phyloP scores from a whole-genome alignment of 2,113 vertebrate species.

The Garra rufa region DNA sequence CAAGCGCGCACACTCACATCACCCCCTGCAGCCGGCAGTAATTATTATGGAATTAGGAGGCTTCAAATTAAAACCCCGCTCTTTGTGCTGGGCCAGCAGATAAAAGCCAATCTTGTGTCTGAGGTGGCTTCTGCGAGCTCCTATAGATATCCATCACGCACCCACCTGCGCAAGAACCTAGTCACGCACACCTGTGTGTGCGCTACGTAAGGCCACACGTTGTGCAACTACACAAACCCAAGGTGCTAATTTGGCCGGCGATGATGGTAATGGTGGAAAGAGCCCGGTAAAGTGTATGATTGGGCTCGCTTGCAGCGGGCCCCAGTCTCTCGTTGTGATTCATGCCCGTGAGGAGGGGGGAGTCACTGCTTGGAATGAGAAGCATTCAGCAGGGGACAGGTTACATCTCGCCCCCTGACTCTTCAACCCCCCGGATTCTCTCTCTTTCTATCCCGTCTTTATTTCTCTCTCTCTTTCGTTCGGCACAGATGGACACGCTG shows the following conservation, averaged over 20 bases:
- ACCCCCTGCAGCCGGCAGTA: constrained; percentile 74
- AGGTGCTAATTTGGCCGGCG: constrained; percentile 47
- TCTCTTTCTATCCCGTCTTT: constrained; percentile 31
- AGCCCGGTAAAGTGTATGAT: constrained; percentile 14
- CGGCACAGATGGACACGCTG: constrained; percentile 53
- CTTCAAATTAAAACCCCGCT: constrained; percentile 64
- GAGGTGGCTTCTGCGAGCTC: constrained; percentile 20
- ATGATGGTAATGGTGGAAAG: constrained; percentile 44
- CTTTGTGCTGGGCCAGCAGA: constrained; percentile 67
- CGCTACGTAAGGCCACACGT: neutral
- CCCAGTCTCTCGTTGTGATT: constrained; percentile 58
- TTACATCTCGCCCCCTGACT: constrained; percentile 62
- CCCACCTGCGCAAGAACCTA: constrained; percentile 7
- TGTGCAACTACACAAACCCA: constrained; percentile 48
- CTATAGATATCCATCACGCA: constrained; percentile 36
- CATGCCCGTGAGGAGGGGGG: constrained; percentile 49
- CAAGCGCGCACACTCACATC: constrained; percentile 56
- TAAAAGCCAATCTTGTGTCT: constrained; percentile 63
- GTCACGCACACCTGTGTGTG: constrained; percentile 1
- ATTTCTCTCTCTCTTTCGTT: constrained; percentile 9
- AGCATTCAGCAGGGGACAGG: constrained; percentile 68
- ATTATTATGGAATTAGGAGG: constrained; percentile 80
- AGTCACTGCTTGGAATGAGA: constrained; percentile 62
- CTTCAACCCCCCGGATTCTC: constrained; percentile 24
- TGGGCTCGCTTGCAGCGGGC: constrained; percentile 40